Base-by-base conservation (phyloP, 2,113 vertebrate species). In the Megaceryle maxima region DNA sequence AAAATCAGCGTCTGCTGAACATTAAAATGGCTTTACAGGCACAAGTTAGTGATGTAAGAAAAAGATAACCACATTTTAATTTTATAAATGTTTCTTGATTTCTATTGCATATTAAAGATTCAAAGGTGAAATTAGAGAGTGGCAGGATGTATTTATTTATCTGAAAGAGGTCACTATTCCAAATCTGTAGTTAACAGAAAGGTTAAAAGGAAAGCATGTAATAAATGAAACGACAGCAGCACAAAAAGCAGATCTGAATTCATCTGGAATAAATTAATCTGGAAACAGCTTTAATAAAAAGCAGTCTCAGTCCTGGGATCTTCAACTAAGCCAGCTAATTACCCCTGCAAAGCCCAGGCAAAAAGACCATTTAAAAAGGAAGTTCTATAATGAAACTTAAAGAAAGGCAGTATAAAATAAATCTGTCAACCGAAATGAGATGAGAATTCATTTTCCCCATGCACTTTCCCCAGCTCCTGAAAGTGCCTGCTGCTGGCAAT, bases 321-420 rank as follows among this genome's bases (percentile, higher is more conserved):
- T 89, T 87, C 57, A 66, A 44, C 50, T 76, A 83, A 94, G 35
- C 39, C 68, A 78, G 22, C 15, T 89, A 87, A 96, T 96, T 82
- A 96, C 55, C 44, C 55, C 59, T 55, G n/a, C 28, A 93, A 87
- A 88, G 18, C 63, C 15, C 69, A 20, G 48, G 66, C 69, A 92
- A 91, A 83, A 68, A 66, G 33, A 17, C 57, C 79, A 35, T 91
- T 92, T 69, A 2, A 46, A 92, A 83, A 90, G 26, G 33, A 96
- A 59, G n/a, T 3, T 1, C 16, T 66, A 43, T 57, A 85, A 95
- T 66, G 70, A 79, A 83, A 87, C 33, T 51, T 81, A 83, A 86
- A 90, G 62, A 84, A 92, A 92, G 25, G 72, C 72, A 83, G 75
- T 75, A 92, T 22, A 78, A 94, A 94, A 44, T n/a, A 90, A 81